Evolutionary conservation across 2,888 invertebrate genomes (phyloP), one percentile per base, ranked within the genome.

Genomic region (Caradrina clavipalpis): DNA sequence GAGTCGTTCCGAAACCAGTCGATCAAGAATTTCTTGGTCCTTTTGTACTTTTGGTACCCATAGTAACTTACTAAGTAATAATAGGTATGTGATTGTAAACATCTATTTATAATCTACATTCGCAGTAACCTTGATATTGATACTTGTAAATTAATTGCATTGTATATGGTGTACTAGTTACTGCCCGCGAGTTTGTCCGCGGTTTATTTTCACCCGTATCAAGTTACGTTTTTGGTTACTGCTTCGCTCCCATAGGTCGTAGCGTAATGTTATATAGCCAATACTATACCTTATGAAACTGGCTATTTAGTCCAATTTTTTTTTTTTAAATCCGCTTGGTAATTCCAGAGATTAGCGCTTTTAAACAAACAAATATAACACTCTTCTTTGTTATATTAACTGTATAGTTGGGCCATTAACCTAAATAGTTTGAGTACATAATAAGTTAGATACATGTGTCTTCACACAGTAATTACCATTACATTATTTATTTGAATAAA

Each of bases 91-190:
- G 31, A 17, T 63, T 15, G 17, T 39, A 26, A 42, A 21, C 21
- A 26, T 58, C 3, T 19, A 61, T 53, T 19, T 26, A 39, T 39
- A 39, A 39, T 13, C 39, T 57, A 19, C 15, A 15, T 51, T n/a
- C 31, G 21, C 17, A 21, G 19, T 54, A 53, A 63, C 69, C 76
- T 76, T 79, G 76, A 45, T 58, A 76, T 67, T 76, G 80, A 61
- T 61, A 61, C 64, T 67, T 72, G 49, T 69, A 51, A 59, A 35
- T 55, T 19, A 68, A 47, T 57, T 51, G 7, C 22, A 49, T 26
- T 53, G 31, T 22, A 6, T 56, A 55, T 49, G 13, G 13, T 60
- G 21, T 57, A 17, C 26, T 26, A 26, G 26, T 4, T 26, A 3
- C 26, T 26, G 26, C 26, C 26, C 4, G 26, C n/a, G n/a, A n/a